Conservation (phyloP, 2,113 vertebrate genomes). For the Tetrax tetrax region DNA sequence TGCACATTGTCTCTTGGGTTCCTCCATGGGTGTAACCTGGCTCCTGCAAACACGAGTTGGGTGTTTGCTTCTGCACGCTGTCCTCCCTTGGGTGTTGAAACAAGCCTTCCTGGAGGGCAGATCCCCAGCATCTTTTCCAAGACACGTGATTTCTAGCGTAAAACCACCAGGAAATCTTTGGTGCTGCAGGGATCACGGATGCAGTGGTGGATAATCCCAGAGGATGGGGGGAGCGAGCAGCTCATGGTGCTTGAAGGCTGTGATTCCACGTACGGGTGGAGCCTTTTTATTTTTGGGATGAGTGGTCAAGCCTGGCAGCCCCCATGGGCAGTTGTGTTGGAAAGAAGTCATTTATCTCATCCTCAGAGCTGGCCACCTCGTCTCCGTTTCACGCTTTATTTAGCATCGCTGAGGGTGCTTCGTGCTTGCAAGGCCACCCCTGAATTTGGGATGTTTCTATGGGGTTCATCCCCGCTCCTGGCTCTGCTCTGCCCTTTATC, state of each 20-base stretch:
- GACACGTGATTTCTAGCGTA: neutral
- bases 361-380: neutral
- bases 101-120: neutral
- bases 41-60: neutral
- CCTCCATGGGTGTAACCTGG: neutral
- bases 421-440: fast-evolving
- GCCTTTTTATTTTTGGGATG: neutral
- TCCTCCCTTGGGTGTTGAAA: neutral
- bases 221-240: neutral
- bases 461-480: neutral
- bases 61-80: neutral
- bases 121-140: neutral
- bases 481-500: neutral
- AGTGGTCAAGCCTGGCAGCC: neutral
- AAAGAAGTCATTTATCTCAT: neutral
- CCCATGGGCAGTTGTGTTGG: neutral
- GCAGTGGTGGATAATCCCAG: neutral
- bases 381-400: neutral
- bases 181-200: neutral
- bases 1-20: neutral
- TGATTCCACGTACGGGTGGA: fast-evolving
- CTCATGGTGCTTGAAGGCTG: neutral
- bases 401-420: neutral
- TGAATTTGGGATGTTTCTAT: neutral
- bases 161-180: neutral